Evolutionary conservation across 2,888 invertebrate species (phyloP).

Genomic region (Hanleya hanleyi): DNA sequence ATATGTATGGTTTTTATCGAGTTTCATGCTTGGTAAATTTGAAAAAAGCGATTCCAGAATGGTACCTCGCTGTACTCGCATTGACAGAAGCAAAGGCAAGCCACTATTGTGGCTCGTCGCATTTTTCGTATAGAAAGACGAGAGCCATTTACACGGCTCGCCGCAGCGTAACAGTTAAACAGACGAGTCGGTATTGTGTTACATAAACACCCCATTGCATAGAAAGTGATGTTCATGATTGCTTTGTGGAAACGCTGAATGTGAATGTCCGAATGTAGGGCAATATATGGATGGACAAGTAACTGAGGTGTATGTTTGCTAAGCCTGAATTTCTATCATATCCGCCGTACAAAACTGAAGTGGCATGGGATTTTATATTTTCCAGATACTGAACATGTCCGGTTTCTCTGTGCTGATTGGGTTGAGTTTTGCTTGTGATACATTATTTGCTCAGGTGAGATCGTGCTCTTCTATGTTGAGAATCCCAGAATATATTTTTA

Average conservation of each 20-base stretch:
- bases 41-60: no score
- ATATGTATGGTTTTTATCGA: no score
- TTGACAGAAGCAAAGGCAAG: no score
- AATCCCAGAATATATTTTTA: background rate
- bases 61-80: no score
- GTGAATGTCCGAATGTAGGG: background rate
- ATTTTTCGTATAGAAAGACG: no score
- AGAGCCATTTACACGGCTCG: no score
- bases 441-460: conserved; percentile 45
- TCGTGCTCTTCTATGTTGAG: background rate
- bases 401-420: conserved; percentile 40
- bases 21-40: no score
- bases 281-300: background rate
- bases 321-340: background rate
- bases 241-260: background rate
- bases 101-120: no score
- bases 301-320: background rate
- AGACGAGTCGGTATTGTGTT: no score
- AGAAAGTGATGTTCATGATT: background rate
- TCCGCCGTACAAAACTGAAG: background rate
- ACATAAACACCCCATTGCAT: no score
- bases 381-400: conserved; percentile 44
- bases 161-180: no score
- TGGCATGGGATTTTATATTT: background rate
- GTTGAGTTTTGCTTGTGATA: conserved; percentile 43